These are phyloP conservation scores for Anser brachyrhynchus DNA, from an alignment of 2,113 vertebrate genomes.

Conservation along the genomic window DNA sequence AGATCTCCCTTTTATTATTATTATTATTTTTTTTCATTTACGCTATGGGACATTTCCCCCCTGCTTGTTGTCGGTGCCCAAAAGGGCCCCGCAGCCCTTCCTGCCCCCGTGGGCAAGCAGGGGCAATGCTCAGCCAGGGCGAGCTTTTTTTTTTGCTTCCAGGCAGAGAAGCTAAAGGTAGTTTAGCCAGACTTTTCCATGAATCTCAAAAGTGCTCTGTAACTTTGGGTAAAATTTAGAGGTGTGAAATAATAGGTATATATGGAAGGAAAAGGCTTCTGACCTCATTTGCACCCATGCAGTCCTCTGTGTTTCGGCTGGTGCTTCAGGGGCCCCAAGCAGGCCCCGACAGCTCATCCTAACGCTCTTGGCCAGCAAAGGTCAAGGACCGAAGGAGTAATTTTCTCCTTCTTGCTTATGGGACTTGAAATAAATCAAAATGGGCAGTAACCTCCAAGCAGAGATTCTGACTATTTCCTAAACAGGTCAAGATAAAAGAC, in stretches of 20 bases:
- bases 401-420: background rate
- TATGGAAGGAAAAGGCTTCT: background rate
- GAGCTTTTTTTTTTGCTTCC: background rate
- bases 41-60: background rate
- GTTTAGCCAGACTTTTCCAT: background rate
- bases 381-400: background rate
- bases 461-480: conserved; percentile 11
- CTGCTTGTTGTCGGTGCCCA: background rate
- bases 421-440: conserved; percentile 16
- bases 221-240: background rate
- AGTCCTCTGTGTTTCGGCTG: background rate
- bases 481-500: background rate
- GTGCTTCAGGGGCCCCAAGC: background rate
- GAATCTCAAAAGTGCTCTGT: conserved; percentile 9
- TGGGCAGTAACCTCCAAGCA: background rate
- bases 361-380: background rate
- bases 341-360: background rate
- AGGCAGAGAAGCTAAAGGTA: conserved; percentile 17
- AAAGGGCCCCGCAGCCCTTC: background rate
- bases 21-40: background rate
- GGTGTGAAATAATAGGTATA: background rate
- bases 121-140: background rate
- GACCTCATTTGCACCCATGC: background rate
- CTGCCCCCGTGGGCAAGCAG: background rate
- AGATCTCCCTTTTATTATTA: background rate